phyloP scores from a whole-genome alignment of 2,888 invertebrate genomes.

The Athalia circularis region DNA sequence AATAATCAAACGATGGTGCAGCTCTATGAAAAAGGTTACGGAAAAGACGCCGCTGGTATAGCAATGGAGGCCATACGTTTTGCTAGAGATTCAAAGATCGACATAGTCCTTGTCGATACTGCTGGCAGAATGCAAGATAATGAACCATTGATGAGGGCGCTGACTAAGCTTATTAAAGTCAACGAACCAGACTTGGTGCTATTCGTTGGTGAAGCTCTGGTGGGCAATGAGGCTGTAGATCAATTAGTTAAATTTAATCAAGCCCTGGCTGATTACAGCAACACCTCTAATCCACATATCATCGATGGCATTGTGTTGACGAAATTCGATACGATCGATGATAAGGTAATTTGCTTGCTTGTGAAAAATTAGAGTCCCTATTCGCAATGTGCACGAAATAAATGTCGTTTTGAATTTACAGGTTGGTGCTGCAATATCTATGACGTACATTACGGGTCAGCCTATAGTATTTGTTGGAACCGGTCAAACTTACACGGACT shows the following conservation, averaged over 20 bases:
- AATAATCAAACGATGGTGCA: slow-evolving; percentile 88
- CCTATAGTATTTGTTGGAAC: slow-evolving; percentile 99
- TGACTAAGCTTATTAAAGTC: slow-evolving; percentile 97
- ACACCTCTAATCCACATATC: slow-evolving; percentile 85
- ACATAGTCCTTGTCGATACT: slow-evolving; percentile 98
- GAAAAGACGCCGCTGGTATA: slow-evolving; percentile 99
- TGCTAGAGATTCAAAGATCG: slow-evolving; percentile 87
- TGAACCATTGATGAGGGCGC: slow-evolving; percentile 98
- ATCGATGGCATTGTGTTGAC: slow-evolving; percentile 99
- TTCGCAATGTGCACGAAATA: not conserved
- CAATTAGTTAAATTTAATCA: slow-evolving; percentile 99
- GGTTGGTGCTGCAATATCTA: slow-evolving; percentile 99
- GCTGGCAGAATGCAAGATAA: slow-evolving; percentile 99
- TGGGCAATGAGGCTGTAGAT: slow-evolving; percentile 99
- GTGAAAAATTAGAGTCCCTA: slow-evolving; percentile 16
- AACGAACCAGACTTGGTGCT: slow-evolving; percentile 98
- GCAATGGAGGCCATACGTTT: slow-evolving; percentile 97
- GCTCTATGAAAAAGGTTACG: slow-evolving; percentile 98
- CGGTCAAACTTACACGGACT: slow-evolving; percentile 98
- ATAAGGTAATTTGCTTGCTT: slow-evolving; percentile 81
- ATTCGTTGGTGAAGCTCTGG: slow-evolving; percentile 99
- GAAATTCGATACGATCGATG: slow-evolving; percentile 99
- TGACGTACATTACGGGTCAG: slow-evolving; percentile 99
- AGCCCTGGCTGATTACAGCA: slow-evolving; percentile 93
- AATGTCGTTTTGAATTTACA: slow-evolving; percentile 58